A percentile compares a stretch with the other conserved stretches of the same genome.
Conservation (phyloP, 2,797 vertebrate genomes). For the Sebastes nivosus region DNA sequence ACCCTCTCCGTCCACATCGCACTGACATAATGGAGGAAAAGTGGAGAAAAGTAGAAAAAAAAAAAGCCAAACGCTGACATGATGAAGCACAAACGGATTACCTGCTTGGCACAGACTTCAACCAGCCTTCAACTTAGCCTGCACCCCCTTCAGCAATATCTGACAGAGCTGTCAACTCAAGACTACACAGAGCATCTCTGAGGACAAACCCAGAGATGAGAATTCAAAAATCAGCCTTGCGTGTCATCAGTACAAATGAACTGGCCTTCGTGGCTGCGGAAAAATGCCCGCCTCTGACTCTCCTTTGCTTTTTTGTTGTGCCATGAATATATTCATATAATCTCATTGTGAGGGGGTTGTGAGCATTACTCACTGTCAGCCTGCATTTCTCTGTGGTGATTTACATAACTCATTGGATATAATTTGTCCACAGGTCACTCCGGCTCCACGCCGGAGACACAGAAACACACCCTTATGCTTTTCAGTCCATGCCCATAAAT, state of each 20-base stretch:
- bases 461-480: constrained; percentile 63
- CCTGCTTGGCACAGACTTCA: constrained; percentile 40
- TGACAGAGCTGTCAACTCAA: constrained; percentile 43
- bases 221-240: constrained; percentile 61
- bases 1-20: constrained; percentile 14
- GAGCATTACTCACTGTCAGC: constrained; percentile 38
- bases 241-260: constrained; percentile 72
- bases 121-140: constrained; percentile 34
- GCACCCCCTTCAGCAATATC: constrained; percentile 42
- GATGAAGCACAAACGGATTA: constrained; percentile 64
- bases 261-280: constrained; percentile 39
- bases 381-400: constrained; percentile 47
- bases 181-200: constrained; percentile 34
- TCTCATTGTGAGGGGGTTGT: constrained; percentile 57
- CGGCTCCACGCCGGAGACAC: constrained; percentile 48
- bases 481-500: constrained; percentile 71
- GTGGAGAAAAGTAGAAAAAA: neutral
- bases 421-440: constrained; percentile 63
- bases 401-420: constrained; percentile 66
- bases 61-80: constrained; percentile 33
- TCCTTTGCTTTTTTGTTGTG: constrained; percentile 45
- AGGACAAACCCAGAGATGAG: constrained; percentile 29
- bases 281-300: constrained; percentile 51
- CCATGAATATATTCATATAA: constrained; percentile 82
- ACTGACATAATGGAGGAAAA: constrained; percentile 30